Percentiles rank a stretch among this genome's conserved stretches.
Conservation (phyloP, 1,140 invertebrate species). For the Latrodectus geometricus region DNA sequence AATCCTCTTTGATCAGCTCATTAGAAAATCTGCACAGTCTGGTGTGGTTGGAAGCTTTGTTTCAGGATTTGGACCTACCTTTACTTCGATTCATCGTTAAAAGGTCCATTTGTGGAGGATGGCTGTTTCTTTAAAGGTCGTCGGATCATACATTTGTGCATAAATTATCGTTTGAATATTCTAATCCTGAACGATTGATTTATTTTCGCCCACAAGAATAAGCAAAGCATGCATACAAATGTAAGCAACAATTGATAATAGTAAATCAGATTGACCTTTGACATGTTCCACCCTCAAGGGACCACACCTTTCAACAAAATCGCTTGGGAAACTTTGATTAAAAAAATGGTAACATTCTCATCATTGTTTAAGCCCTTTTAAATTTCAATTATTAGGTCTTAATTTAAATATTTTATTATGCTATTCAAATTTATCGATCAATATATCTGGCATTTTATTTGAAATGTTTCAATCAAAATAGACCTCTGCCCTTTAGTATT, state of each 20-base stretch:
- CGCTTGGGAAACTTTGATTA: not conserved
- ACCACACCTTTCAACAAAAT: not conserved
- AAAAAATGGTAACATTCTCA: too few relatives aligned
- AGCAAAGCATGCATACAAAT: not conserved
- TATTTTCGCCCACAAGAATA: not conserved
- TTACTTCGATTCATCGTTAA: not conserved
- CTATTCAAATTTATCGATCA: too few relatives aligned
- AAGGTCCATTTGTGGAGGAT: not conserved
- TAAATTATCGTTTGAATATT: not conserved
- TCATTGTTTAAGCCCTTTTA: not conserved
- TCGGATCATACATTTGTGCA: not conserved
- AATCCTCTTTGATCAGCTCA: not conserved
- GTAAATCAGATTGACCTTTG: not conserved
- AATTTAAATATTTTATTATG: not conserved
- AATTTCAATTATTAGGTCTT: not conserved
- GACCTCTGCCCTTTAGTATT: too few relatives aligned
- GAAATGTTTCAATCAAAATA: too few relatives aligned
- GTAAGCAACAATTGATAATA: not conserved
- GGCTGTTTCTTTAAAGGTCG: not conserved
- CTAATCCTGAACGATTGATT: not conserved
- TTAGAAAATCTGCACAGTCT: not conserved
- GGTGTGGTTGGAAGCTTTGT: not conserved
- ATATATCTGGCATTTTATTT: too few relatives aligned
- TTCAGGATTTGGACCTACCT: not conserved
- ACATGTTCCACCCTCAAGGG: not conserved